These are phyloP conservation scores for Caenorhabditis latens DNA, from an alignment of 1,140 invertebrate species.

Conservation along the genomic window DNA sequence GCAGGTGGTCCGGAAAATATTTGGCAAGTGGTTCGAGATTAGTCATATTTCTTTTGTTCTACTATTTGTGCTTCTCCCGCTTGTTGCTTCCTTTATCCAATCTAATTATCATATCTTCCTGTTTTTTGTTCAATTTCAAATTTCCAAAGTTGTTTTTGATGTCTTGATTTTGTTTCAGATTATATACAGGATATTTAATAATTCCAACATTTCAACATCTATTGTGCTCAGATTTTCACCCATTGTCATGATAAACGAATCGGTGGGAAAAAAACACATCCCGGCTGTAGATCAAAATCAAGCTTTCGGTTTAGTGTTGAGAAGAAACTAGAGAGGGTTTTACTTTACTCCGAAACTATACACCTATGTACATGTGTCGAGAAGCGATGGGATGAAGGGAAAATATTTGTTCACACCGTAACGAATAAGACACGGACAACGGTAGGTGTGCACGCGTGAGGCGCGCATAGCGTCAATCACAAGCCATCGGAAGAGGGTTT, in stretches of 20 bases:
- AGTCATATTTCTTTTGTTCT: neutral
- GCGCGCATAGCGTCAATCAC: conserved; percentile 43
- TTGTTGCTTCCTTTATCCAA: neutral
- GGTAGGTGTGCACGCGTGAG: conserved; percentile 53
- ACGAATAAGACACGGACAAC: conserved; percentile 56
- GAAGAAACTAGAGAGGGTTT: neutral
- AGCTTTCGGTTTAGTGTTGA: neutral
- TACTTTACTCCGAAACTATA: conserved; percentile 46
- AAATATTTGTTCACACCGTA: conserved; percentile 55
- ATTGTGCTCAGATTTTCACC: neutral
- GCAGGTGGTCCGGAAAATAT: conserved; percentile 37
- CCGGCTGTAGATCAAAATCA: conserved; percentile 10
- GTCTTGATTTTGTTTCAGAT: neutral
- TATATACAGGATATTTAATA: too few species aligned
- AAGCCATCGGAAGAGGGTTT: neutral
- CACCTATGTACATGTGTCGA: conserved; percentile 54
- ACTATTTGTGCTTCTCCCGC: neutral
- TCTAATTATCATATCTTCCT: neutral
- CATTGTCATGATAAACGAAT: neutral
- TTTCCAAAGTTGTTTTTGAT: neutral
- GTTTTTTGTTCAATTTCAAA: neutral
- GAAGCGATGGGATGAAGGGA: neutral
- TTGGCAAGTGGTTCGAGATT: neutral
- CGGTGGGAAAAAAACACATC: neutral
- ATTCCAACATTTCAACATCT: neutral